Evolutionary conservation across 35 echinoderm and acorn worm species (phyloP).

Genomic region (Acanthaster planci): DNA sequence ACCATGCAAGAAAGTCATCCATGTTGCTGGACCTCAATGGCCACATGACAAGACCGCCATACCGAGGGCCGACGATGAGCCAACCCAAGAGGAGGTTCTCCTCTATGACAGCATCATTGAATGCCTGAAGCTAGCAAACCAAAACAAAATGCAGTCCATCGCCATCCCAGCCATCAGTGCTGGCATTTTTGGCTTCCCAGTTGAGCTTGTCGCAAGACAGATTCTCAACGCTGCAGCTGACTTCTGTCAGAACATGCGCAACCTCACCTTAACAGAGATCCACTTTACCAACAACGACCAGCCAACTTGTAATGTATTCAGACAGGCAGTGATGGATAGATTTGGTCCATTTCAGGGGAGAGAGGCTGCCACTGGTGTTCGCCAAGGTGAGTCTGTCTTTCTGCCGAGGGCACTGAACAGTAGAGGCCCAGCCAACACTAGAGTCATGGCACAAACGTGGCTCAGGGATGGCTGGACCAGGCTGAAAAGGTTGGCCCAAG

Average conservation of each 20-base stretch:
- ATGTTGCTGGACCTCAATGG: slow-evolving; percentile 49
- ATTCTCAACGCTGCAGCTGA: slow-evolving; percentile 21
- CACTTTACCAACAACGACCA: slow-evolving; percentile 26
- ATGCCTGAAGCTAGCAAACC: not conserved
- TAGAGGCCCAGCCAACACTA: no score
- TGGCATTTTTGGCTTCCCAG: slow-evolving; percentile 46
- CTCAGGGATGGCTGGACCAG: no score
- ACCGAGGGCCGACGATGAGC: no score
- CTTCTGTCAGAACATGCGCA: slow-evolving; percentile 2
- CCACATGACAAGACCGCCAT: not conserved
- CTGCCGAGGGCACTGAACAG: no score
- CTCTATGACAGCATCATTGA: slow-evolving; percentile 7
- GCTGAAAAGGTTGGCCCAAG: no score
- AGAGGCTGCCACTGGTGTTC: not conserved
- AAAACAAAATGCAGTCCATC: slow-evolving; percentile 15
- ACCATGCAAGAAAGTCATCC: slow-evolving; percentile 44
- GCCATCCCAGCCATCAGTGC: slow-evolving; percentile 53
- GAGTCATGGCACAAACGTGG: no score
- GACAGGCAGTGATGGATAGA: not conserved
- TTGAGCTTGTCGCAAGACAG: slow-evolving; percentile 26
- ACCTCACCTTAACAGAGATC: slow-evolving; percentile 4
- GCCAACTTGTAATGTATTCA: slow-evolving; percentile 29
- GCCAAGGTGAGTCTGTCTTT: no score
- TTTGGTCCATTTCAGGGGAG: not conserved
- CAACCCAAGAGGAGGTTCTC: not conserved